A percentile compares a stretch with the other conserved stretches of the same genome.
These are phyloP conservation scores for Nephrotoma appendiculata DNA, from an alignment of 2,888 invertebrate species.

Conservation along the genomic window DNA sequence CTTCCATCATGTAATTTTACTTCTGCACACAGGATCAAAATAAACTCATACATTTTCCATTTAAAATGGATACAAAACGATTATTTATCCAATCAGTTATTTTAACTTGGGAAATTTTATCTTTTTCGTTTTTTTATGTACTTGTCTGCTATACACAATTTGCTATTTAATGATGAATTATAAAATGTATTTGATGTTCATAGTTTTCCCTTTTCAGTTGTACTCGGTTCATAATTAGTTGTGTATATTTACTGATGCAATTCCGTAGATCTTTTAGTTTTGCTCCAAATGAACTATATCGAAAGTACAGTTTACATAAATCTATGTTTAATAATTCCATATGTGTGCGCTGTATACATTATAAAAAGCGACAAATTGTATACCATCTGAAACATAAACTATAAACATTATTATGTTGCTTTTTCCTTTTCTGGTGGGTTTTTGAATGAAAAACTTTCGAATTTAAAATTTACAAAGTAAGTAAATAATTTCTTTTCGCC, in stretches of 20 bases:
- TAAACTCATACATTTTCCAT: neutral
- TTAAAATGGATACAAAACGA: neutral
- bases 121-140: neutral
- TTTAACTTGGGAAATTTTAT: neutral
- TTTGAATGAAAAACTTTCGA: neutral
- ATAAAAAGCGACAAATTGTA: too few species aligned
- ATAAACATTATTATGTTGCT: neutral
- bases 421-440: neutral
- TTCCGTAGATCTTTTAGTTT: too few species aligned
- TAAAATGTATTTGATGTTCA: neutral
- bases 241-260: too few species aligned
- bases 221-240: too few species aligned
- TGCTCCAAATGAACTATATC: too few species aligned
- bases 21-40: neutral
- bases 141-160: neutral
- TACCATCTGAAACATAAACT: neutral
- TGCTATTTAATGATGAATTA: neutral
- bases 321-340: too few species aligned
- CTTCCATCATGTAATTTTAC: neutral
- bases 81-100: neutral
- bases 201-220: too few species aligned
- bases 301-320: too few species aligned
- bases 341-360: too few species aligned
- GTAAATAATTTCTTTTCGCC: neutral
- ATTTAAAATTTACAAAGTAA: neutral